Percentiles rank a stretch among this genome's conserved stretches.
phyloP scores from a whole-genome alignment of 2,113 vertebrate genomes.

The Nannospalax galili region DNA sequence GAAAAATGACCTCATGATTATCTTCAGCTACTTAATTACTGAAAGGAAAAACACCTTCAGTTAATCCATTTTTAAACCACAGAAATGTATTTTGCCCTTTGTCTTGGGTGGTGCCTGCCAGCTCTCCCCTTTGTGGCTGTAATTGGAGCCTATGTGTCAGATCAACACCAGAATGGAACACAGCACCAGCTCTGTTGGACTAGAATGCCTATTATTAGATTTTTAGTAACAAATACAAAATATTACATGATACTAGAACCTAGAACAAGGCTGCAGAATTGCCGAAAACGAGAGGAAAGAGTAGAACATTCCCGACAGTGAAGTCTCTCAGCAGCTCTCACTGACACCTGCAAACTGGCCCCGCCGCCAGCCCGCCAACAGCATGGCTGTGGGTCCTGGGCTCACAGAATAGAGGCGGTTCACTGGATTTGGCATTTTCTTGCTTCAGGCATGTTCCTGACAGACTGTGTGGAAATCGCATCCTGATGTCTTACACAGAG shows the following conservation, averaged over 20 bases:
- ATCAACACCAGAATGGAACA: constrained; percentile 71
- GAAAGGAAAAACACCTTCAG: constrained; percentile 61
- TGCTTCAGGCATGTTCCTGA: constrained; percentile 80
- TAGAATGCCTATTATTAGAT: constrained; percentile 66
- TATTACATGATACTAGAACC: neutral
- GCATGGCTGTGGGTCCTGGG: neutral
- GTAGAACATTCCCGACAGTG: neutral
- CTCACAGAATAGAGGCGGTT: neutral
- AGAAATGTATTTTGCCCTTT: constrained; percentile 55
- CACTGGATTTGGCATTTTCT: neutral
- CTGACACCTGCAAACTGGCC: neutral
- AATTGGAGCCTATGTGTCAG: constrained; percentile 77
- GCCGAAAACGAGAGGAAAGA: constrained; percentile 28
- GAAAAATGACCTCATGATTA: constrained; percentile 75
- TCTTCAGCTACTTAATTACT: constrained; percentile 76
- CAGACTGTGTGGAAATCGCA: constrained; percentile 70
- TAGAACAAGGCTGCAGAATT: constrained; percentile 62
- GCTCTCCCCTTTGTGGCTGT: constrained; percentile 71
- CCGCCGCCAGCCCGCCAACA: neutral
- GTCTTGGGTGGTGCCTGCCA: constrained; percentile 73
- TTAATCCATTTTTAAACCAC: constrained; percentile 73
- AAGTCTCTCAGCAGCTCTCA: constrained; percentile 42
- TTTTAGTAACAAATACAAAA: constrained; percentile 21
- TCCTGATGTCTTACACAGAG: constrained; percentile 77
- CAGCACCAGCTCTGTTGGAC: constrained; percentile 48